These are phyloP conservation scores for Chinchilla lanigera DNA, from an alignment of 2,113 vertebrate species.

Conservation along the genomic window DNA sequence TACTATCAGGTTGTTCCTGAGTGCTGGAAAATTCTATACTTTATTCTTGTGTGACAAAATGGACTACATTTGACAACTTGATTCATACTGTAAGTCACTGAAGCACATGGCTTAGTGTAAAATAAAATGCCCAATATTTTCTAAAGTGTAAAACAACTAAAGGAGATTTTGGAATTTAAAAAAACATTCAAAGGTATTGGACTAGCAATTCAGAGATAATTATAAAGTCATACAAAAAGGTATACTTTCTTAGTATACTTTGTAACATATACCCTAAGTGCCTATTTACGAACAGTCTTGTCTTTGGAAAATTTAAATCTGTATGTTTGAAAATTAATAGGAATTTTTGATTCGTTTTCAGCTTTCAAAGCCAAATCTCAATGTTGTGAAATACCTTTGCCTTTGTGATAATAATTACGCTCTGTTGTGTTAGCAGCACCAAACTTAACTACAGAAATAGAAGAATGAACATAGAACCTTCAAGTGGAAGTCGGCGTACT, in stretches of 20 bases:
- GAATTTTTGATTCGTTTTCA: background rate
- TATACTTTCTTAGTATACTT: constrained; percentile 8
- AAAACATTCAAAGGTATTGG: background rate
- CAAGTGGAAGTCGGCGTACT: background rate
- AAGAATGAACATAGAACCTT: background rate
- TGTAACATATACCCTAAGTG: background rate
- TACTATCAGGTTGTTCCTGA: fast-evolving
- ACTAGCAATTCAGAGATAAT: constrained; percentile 44
- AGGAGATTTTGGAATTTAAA: background rate
- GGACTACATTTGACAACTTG: background rate
- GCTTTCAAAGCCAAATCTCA: background rate
- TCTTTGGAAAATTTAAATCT: constrained; percentile 29
- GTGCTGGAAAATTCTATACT: background rate
- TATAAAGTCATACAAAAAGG: background rate
- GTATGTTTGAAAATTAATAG: background rate
- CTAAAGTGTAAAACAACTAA: background rate
- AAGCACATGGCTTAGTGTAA: background rate
- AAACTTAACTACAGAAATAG: background rate
- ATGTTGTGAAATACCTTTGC: background rate
- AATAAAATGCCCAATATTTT: background rate
- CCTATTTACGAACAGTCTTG: background rate
- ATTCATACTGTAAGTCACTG: background rate
- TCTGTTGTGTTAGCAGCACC: background rate
- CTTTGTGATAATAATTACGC: background rate
- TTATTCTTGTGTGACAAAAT: background rate